These are phyloP conservation scores for Clarias magur DNA, from an alignment of 2,113 vertebrate genomes.

Conservation along the genomic window DNA sequence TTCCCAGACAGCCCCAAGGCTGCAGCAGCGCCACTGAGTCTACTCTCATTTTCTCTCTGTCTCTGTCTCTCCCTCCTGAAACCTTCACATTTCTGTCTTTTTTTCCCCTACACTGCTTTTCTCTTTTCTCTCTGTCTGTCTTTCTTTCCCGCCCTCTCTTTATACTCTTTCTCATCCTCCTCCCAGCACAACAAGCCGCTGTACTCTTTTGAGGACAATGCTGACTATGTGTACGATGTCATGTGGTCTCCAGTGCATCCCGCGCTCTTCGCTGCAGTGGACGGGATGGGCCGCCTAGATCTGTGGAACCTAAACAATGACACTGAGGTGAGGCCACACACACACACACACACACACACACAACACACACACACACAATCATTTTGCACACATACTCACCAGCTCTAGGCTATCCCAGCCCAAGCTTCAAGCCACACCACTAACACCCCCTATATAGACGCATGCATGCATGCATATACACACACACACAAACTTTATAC, in stretches of 20 bases:
- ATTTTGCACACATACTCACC: background rate
- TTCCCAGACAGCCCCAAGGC: constrained; percentile 95
- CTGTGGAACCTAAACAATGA: constrained; percentile 98
- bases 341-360: background rate
- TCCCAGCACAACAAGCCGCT: constrained; percentile 95
- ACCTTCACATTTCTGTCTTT: constrained; percentile 32
- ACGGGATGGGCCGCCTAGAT: constrained; percentile 94
- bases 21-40: constrained; percentile 93
- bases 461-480: constrained; percentile 42
- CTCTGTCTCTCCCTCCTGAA: constrained; percentile 39
- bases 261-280: constrained; percentile 91
- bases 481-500: constrained; percentile 4
- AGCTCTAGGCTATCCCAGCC: background rate
- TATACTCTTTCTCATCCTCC: constrained; percentile 49
- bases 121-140: constrained; percentile 40
- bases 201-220: constrained; percentile 98
- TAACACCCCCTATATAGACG: constrained; percentile 25
- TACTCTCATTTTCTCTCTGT: constrained; percentile 70
- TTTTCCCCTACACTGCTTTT: constrained; percentile 7
- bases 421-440: constrained; percentile 54
- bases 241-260: constrained; percentile 97
- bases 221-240: constrained; percentile 97
- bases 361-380: constrained; percentile 12
- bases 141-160: constrained; percentile 27
- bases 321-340: constrained; percentile 85